These are phyloP conservation scores for Seira ritae DNA, from an alignment of 2,888 invertebrate species.

Conservation along the genomic window DNA sequence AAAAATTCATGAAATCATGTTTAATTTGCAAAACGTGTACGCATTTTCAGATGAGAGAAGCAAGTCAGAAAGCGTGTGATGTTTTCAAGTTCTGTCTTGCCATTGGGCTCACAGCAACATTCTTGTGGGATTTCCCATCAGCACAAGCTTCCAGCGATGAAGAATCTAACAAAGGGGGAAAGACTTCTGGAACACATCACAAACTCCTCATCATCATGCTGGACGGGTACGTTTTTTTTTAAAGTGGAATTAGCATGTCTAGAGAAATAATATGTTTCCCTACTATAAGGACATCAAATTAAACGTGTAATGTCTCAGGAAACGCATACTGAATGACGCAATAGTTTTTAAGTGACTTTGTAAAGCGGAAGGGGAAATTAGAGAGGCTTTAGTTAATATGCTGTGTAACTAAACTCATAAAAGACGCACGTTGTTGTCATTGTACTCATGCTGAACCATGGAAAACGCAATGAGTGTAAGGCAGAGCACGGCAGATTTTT, in stretches of 20 bases:
- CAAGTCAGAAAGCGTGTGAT: conserved; percentile 63
- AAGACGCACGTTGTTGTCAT: too few relatives aligned
- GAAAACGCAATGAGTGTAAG: too few relatives aligned
- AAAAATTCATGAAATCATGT: background rate
- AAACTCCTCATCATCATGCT: conserved; percentile 73
- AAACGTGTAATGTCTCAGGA: background rate
- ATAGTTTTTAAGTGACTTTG: too few relatives aligned
- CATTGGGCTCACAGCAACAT: conserved; percentile 62
- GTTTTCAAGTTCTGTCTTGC: conserved; percentile 66
- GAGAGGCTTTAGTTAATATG: too few relatives aligned
- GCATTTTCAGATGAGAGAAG: conserved; percentile 61
- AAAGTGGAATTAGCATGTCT: conserved; percentile 51
- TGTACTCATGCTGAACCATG: too few relatives aligned
- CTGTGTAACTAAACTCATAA: too few relatives aligned
- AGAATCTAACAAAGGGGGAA: conserved; percentile 45
- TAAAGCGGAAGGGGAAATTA: too few relatives aligned
- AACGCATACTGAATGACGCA: too few relatives aligned
- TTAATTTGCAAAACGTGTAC: background rate
- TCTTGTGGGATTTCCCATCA: conserved; percentile 62
- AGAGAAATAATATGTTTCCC: background rate
- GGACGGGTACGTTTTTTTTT: conserved; percentile 68
- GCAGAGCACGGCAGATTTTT: too few relatives aligned
- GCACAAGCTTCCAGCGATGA: conserved; percentile 60
- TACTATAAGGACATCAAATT: background rate
- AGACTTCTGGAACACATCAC: conserved; percentile 61